These are phyloP conservation scores for Eristalinus aeneus DNA, from an alignment of 2,888 invertebrate species.

Conservation along the genomic window DNA sequence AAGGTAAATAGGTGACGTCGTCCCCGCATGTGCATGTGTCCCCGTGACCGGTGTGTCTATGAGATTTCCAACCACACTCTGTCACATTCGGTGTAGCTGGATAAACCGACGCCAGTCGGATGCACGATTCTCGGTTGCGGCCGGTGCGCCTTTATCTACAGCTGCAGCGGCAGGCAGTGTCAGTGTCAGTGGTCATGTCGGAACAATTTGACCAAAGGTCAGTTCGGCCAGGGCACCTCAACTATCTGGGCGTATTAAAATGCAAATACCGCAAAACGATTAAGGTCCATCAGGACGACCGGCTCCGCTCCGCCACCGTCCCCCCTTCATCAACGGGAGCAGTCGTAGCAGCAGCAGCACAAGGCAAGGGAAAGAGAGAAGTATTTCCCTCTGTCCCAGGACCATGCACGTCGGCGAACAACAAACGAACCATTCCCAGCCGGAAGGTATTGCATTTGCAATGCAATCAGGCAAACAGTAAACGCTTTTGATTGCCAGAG, in stretches of 20 bases:
- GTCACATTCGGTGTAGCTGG: constrained; percentile 40
- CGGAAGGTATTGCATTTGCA: constrained; percentile 46
- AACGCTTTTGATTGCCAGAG: constrained; percentile 54
- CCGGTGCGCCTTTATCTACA: background rate
- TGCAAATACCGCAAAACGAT: constrained; percentile 63
- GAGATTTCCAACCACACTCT: constrained; percentile 49
- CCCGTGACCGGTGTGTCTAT: constrained; percentile 20
- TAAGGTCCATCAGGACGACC: constrained; percentile 13
- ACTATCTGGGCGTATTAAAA: constrained; percentile 51
- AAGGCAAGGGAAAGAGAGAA: background rate
- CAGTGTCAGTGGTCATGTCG: constrained; percentile 47
- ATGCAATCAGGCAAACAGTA: constrained; percentile 64
- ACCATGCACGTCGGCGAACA: background rate
- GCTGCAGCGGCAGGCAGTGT: constrained; percentile 41
- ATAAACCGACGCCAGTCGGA: background rate
- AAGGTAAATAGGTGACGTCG: constrained; percentile 77
- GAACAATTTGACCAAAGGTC: constrained; percentile 53
- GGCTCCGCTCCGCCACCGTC: background rate
- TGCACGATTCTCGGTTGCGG: constrained; percentile 32
- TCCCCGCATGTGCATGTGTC: constrained; percentile 19
- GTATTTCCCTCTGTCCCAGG: background rate
- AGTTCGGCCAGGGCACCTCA: constrained; percentile 27
- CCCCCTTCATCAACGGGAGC: background rate
- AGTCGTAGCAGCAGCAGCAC: background rate
- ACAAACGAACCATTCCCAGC: background rate